Evolutionary conservation across 2,888 invertebrate species (phyloP).

Genomic region (Leptinotarsa juncta): DNA sequence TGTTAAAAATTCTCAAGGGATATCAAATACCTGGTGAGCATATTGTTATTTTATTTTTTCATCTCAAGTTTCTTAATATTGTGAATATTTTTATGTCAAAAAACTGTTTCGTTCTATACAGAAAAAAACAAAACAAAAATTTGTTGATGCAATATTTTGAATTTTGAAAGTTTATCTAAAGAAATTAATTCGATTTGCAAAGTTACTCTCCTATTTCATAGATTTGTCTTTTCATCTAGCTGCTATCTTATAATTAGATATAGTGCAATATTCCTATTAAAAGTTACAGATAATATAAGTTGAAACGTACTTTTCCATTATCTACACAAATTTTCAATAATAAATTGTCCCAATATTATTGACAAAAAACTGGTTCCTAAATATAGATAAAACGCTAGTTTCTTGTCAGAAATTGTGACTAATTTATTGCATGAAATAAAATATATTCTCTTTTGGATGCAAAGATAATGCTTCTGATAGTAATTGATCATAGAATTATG

Average conservation of each 20-base stretch:
- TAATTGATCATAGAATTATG: constrained; percentile 22
- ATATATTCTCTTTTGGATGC: constrained; percentile 9
- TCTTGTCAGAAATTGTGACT: not conserved
- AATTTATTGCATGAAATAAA: not conserved
- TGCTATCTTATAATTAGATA: constrained; percentile 28
- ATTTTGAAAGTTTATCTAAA: too few relatives aligned
- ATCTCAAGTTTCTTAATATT: not conserved
- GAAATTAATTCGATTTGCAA: too few relatives aligned
- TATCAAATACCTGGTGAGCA: not conserved
- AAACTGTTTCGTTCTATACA: too few relatives aligned
- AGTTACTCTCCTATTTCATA: too few relatives aligned
- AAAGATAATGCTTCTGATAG: constrained; percentile 15
- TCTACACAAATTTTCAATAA: not conserved
- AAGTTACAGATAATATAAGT: constrained; percentile 15
- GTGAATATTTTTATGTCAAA: too few relatives aligned
- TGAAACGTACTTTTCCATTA: not conserved
- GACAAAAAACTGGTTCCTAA: not conserved
- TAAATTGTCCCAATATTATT: constrained; percentile 1
- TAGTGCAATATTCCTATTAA: constrained; percentile 44
- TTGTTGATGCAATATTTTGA: too few relatives aligned
- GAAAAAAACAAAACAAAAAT: too few relatives aligned
- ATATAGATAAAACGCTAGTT: not conserved
- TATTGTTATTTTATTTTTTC: not conserved
- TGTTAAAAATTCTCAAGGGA: not conserved
- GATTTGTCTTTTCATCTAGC: constrained; percentile 15